These are phyloP conservation scores for Lamellibrachia satsuma DNA, from an alignment of 2,888 invertebrate genomes.

Conservation along the genomic window DNA sequence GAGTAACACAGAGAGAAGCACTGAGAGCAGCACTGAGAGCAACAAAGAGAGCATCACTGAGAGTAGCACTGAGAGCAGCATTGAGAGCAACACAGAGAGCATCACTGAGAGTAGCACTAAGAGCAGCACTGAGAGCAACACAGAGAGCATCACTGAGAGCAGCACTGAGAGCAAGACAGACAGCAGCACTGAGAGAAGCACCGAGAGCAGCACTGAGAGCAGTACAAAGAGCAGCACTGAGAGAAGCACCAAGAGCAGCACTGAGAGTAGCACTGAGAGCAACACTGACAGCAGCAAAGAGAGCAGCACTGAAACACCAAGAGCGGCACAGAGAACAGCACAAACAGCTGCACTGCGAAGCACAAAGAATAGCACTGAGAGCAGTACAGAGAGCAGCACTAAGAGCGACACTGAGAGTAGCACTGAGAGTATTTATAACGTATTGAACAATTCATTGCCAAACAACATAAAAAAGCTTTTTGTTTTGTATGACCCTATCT, in stretches of 20 bases:
- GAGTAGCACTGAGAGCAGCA: not conserved
- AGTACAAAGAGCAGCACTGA: not conserved
- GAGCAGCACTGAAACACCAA: too few species aligned
- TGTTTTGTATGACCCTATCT: too few species aligned
- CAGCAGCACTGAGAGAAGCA: not conserved
- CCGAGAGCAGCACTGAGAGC: not conserved
- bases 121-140: not conserved
- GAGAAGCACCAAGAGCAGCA: not conserved
- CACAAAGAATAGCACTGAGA: too few species aligned
- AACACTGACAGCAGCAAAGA: too few species aligned
- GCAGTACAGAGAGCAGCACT: too few species aligned
- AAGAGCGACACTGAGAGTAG: too few species aligned
- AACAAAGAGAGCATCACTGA: not conserved
- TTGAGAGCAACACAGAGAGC: not conserved
- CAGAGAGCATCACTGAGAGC: not conserved
- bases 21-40: constrained; percentile 1
- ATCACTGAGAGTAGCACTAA: not conserved
- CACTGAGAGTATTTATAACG: too few species aligned
- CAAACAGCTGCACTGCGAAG: too few species aligned
- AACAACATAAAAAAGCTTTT: too few species aligned
- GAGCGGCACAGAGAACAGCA: too few species aligned
- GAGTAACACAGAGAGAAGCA: not conserved
- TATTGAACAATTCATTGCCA: too few species aligned
- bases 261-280: not conserved
- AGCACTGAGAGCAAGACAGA: not conserved